Base-by-base conservation (phyloP, 2,888 invertebrate genomes). In the Gandaritis pyraliata region DNA sequence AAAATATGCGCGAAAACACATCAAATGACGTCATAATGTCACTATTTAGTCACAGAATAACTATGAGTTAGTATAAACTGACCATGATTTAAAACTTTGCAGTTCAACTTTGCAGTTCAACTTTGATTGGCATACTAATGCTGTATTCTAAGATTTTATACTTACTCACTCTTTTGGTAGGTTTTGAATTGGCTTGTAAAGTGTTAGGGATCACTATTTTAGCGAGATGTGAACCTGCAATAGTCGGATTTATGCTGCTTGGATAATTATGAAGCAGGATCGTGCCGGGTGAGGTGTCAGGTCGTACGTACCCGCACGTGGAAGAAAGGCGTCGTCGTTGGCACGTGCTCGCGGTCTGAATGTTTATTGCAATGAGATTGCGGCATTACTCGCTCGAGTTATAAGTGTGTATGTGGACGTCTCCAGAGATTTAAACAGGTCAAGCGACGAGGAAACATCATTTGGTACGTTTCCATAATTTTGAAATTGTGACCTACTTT, bases 321-420 rank as follows among this genome's bases (percentile, higher is more conserved):
- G 51, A 52, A 48, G 63, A 73, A 75, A 74, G 72, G 75, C 73
- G 65, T 81, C 80, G 80, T 84, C 81, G 83, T 64, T 69, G 74
- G 81, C 86, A 86, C 86, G 87, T 86, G 84, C 83, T 73, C 69
- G 77, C 77, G 65, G 70, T 74, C 78, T 80, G 75, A 80, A 86
- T 86, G 86, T 86, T 87, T 87, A 87, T 87, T 87, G 81, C 85
- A 82, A 83, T 82, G 82, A 85, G 85, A 85, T 86, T 87, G 84
- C 82, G 80, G 81, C 79, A 83, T 84, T 86, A 83, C 85, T 85
- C 72, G 78, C 68, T 69, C 73, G 65, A 73, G 65, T 81, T 81
- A 84, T 85, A 84, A 81, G 81, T 74, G 71, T 65, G 72, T 78
- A 76, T 79, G 77, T 78, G 71, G 75, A 70, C 72, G 68, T 75